Evolutionary conservation across 2,797 vertebrate genomes (phyloP).

Genomic region (Poeciliopsis infans): DNA sequence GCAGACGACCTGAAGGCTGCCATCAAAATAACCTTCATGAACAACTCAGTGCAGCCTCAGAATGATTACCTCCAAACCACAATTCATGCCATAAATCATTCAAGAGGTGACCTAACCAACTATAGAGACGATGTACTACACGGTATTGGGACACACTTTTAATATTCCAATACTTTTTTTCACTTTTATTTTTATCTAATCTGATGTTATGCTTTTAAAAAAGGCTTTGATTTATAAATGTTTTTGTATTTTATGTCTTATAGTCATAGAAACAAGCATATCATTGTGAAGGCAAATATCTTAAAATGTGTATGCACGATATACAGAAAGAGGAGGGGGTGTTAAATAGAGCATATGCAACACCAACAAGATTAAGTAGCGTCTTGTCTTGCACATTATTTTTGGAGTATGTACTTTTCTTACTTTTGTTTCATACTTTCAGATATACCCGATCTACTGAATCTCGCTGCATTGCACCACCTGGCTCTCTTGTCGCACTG

Average conservation of each 20-base stretch:
- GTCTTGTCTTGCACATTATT: not conserved
- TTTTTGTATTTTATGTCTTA: not conserved
- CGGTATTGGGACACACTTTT: not conserved
- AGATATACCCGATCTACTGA: not conserved
- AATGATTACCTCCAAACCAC: not conserved
- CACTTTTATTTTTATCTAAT: not conserved
- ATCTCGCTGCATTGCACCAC: constrained; percentile 8
- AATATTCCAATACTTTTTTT: not conserved
- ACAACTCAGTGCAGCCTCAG: not conserved
- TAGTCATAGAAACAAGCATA: not conserved
- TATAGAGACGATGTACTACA: not conserved
- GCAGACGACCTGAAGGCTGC: not conserved
- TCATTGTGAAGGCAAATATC: not conserved
- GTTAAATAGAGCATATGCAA: not conserved
- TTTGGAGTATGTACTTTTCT: not conserved
- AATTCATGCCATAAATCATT: not conserved
- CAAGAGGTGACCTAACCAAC: not conserved
- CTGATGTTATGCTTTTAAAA: not conserved
- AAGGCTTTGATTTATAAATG: not conserved
- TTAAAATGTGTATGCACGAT: not conserved
- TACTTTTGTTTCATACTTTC: constrained; percentile 4
- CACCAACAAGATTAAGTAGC: not conserved
- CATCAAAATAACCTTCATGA: not conserved
- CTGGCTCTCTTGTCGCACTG: not conserved
- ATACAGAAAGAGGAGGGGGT: not conserved